Conservation (phyloP, 92 coral and sea anemone genomes). For the Anthopleura xanthogrammica region DNA sequence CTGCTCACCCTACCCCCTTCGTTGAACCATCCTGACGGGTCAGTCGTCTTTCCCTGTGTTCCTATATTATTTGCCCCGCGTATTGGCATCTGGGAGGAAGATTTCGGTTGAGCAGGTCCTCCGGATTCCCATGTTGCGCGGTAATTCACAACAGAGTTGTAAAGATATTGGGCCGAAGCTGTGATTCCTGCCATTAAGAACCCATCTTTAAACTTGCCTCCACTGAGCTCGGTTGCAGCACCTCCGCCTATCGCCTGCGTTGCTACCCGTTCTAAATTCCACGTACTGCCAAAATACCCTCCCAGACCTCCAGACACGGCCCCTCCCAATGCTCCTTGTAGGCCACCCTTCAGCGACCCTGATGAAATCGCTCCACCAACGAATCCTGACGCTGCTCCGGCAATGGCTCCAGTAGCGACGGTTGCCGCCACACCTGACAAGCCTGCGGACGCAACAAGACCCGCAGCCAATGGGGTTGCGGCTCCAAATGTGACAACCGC, state of each 20-base stretch:
- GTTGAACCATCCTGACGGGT: slow-evolving; percentile 34
- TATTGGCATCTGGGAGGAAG: slow-evolving; percentile 14
- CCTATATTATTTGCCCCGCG: slow-evolving; percentile 40
- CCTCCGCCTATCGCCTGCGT: slow-evolving; percentile 42
- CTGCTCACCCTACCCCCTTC: slow-evolving; percentile 41
- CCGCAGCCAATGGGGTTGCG: slow-evolving; percentile 36
- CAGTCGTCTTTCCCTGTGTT: slow-evolving; percentile 30
- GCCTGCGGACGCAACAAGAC: slow-evolving; percentile 35
- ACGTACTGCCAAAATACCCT: slow-evolving; percentile 34
- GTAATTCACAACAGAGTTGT: slow-evolving; percentile 24
- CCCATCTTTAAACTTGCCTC: slow-evolving; percentile 36
- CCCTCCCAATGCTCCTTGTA: slow-evolving; percentile 35
- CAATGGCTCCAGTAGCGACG: slow-evolving; percentile 35
- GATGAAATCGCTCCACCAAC: slow-evolving; percentile 32
- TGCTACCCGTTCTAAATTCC: slow-evolving; percentile 34
- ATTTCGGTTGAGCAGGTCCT: slow-evolving; percentile 31
- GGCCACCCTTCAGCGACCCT: slow-evolving; percentile 34
- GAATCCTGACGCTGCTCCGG: slow-evolving; percentile 39
- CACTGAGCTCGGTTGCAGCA: slow-evolving; percentile 30
- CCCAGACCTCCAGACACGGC: slow-evolving; percentile 36
- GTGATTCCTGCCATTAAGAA: slow-evolving; percentile 36
- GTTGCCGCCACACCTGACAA: slow-evolving; percentile 31
- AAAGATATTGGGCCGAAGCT: slow-evolving; percentile 37
- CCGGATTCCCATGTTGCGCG: slow-evolving; percentile 29
- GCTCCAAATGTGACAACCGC: slow-evolving; percentile 29